Evolutionary conservation across 2,888 invertebrate genomes (phyloP), one percentile per base, ranked within the genome.

Genomic region (Euzophera pinguis): DNA sequence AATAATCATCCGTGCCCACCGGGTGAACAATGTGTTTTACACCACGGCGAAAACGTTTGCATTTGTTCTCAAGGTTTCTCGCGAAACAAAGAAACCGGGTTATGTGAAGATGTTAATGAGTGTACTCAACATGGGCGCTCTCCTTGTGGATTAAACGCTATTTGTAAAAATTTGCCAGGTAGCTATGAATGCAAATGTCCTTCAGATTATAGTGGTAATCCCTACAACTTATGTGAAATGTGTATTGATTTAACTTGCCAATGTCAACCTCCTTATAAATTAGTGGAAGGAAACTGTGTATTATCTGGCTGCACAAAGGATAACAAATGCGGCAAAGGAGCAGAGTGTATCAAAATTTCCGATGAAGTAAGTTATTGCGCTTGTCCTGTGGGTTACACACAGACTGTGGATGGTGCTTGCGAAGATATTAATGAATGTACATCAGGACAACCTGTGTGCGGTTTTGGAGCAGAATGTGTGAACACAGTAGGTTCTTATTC

Each of bases 111-210:
- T 78, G 91, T 96, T 52, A 95, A 98, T 71, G 97, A 98, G 81
- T 98, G 97, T 71, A 92, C 93, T 3, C 94, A 94, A 65, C 89
- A 93, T 27, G 94, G 94, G 53, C 95, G 95, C 63, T 93, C 95
- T 1, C 94, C 96, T 13, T 98, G 98, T 80, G 98, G 97, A 0
- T 83, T 96, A 17, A 97, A 97, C 79, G 97, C 97, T 0, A 93
- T 97, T 53, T 98, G 98, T 72, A 97, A 96, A 77, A 98, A 98
- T 84, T 86, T 97, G 49, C 97, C 97, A 0, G 98, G 98, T 45
- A 97, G 97, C 73, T 98, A 97, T 73, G 97, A 97, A 81, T 98
- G 98, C 67, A 95, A 96, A 69, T 98, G 98, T 70, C 95, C 97
- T 0, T 91, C 93, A 27, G 97, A 96, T 32, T 97, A 95, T 74